Conservation (phyloP, 2,797 vertebrate species). For the Halcyon badia region DNA sequence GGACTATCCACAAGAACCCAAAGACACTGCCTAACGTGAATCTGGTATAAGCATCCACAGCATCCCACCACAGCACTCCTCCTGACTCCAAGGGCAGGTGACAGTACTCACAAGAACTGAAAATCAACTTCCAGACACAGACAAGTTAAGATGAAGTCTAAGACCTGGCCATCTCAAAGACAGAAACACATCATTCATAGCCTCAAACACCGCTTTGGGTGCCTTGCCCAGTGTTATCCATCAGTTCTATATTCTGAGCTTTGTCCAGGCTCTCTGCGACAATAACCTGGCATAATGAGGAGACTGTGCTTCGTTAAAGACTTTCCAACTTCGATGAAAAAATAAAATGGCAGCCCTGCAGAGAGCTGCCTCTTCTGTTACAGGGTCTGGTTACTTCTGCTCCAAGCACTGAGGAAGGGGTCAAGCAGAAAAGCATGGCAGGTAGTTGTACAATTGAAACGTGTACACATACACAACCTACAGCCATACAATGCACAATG, state of each 20-base stretch:
- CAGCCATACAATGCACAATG: neutral
- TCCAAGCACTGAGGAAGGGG: neutral
- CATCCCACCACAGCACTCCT: neutral
- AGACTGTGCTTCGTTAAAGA: neutral
- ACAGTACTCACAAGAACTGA: neutral
- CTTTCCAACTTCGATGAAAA: neutral
- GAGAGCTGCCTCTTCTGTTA: neutral
- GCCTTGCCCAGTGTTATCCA: neutral
- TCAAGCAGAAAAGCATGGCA: neutral
- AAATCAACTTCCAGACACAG: neutral
- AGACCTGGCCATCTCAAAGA: neutral
- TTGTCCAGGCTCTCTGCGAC: neutral
- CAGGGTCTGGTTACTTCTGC: neutral
- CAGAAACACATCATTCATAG: neutral
- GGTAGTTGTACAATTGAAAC: neutral
- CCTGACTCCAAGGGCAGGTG: neutral
- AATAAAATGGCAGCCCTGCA: neutral
- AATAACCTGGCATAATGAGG: accelerated
- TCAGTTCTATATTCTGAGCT: neutral
- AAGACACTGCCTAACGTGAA: neutral
- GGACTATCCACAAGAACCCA: neutral
- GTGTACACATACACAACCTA: neutral
- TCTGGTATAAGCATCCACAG: no score
- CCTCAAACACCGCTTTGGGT: neutral
- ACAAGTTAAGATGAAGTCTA: neutral